Base-by-base conservation (phyloP, 2,113 vertebrate genomes). In the Labeo catla region DNA sequence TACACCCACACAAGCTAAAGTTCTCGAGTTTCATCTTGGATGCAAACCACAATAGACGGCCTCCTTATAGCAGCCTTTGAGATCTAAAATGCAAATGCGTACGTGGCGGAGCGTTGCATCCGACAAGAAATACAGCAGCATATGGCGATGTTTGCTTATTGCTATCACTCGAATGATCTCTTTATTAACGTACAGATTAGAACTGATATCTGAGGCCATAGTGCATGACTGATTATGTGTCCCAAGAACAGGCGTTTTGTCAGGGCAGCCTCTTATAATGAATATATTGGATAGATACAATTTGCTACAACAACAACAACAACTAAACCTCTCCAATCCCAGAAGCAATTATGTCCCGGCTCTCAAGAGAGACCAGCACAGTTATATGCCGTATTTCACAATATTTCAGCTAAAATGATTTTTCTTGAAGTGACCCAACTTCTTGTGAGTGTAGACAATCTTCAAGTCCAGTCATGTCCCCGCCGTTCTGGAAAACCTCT, bases 161-260 rank as follows among this genome's bases (percentile, higher is more conserved):
- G 59, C 50, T 70, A 19, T 77, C 28, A 13, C 16, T 61, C 47
- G 45, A 28, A 49, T 50, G 34, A 79, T 78, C 45, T 84, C 72
- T 81, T 65, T 50, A 65, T 84, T 78, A 68, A 15, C 39, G n/a
- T 10, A 16, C 3, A 72, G 8, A 73, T 57, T 81, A 49, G 12
- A 73, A 36, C 28, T 73, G n/a, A 54, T 49, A 81, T 78, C 78
- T 49, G 23, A 61, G 63, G 63, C 85, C 76, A 76, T 80, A 54
- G 66, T n/a, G 61, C 49, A 19, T 36, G 45, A 74, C 79, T 86
- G 72, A 89, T 84, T 85, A 78, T 43, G 21, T 84, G 36, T 84
- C 66, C 43, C 45, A 52, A 76, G 34, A 68, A 43, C 59, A 63
- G 77, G 61, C 7, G 54, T 54, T 72, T 8, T 82, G 83, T 84